phyloP scores from a whole-genome alignment of 2,113 vertebrate species.

The Carassius auratus region DNA sequence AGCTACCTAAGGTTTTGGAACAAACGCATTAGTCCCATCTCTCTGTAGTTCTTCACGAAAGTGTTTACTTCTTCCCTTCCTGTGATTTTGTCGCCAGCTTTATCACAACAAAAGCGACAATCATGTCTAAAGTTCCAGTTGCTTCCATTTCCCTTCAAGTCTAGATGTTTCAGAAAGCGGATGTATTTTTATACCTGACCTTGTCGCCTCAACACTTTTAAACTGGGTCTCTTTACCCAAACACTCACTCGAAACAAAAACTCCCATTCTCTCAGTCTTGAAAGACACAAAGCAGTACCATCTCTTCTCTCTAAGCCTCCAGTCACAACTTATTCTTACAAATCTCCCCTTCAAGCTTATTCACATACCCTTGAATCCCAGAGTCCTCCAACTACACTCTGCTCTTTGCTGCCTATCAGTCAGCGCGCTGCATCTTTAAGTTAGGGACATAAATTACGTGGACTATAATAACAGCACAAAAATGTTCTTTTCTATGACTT shows the following conservation, averaged over 20 bases:
- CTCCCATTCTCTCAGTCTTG: not conserved
- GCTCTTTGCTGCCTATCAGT: not conserved
- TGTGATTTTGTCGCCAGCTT: not conserved
- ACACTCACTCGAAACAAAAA: slow-evolving; percentile 31
- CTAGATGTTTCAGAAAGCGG: slow-evolving; percentile 8
- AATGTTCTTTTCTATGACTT: slow-evolving; percentile 40
- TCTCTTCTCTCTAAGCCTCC: not conserved
- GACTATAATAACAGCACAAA: slow-evolving; percentile 50
- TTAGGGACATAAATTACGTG: slow-evolving; percentile 30
- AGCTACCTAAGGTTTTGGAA: no score
- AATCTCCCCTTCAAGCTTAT: not conserved
- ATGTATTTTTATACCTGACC: slow-evolving; percentile 24
- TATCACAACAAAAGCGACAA: not conserved
- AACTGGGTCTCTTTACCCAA: slow-evolving; percentile 34
- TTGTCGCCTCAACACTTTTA: not conserved
- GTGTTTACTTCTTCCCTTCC: not conserved
- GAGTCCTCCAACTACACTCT: slow-evolving; percentile 18
- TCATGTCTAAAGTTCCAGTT: not conserved
- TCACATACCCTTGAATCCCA: not conserved
- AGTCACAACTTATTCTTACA: slow-evolving; percentile 22
- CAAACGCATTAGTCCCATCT: not conserved
- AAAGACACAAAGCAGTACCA: slow-evolving; percentile 9
- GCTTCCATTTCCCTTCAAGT: not conserved
- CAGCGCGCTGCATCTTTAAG: slow-evolving; percentile 9
- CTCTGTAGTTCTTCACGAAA: not conserved